Percentiles rank a stretch among this genome's conserved stretches.
Evolutionary conservation across 2,888 invertebrate species (phyloP).

Genomic region (Mesorhabditis belari): DNA sequence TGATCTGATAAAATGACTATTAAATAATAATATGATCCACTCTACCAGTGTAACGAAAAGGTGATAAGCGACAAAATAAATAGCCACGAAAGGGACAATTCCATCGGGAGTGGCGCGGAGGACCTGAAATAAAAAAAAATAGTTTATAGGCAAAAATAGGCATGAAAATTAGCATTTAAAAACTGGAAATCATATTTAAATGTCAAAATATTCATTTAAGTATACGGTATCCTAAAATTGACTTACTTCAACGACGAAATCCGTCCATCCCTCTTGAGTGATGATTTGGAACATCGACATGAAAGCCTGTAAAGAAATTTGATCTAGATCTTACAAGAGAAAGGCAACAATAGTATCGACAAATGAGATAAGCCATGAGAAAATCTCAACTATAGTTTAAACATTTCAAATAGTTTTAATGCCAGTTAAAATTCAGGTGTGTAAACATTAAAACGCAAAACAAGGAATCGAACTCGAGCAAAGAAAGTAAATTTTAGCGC

Average conservation of each 20-base stretch:
- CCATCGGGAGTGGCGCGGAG: constrained; percentile 62
- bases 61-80: constrained; percentile 97
- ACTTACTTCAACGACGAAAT: constrained; percentile 99
- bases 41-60: constrained; percentile 83
- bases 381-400: no score
- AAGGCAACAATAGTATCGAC: no score
- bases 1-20: not conserved
- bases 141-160: no score
- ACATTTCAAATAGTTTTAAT: not conserved
- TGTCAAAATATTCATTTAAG: no score
- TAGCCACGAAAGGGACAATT: constrained; percentile 67
- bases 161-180: no score
- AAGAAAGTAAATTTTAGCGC: no score
- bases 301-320: constrained; percentile 70
- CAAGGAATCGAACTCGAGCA: no score
- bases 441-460: not conserved
- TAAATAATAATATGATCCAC: not conserved
- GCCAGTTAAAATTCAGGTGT: not conserved
- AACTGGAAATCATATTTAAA: no score
- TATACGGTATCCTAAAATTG: no score
- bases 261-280: constrained; percentile 99
- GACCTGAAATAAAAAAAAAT: no score
- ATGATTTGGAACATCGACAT: constrained; percentile 99
- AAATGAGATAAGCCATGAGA: no score
- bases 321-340: no score